Evolutionary conservation across 2,888 invertebrate species (phyloP), one percentile per base, ranked within the genome.

Genomic region (Nomada flava): DNA sequence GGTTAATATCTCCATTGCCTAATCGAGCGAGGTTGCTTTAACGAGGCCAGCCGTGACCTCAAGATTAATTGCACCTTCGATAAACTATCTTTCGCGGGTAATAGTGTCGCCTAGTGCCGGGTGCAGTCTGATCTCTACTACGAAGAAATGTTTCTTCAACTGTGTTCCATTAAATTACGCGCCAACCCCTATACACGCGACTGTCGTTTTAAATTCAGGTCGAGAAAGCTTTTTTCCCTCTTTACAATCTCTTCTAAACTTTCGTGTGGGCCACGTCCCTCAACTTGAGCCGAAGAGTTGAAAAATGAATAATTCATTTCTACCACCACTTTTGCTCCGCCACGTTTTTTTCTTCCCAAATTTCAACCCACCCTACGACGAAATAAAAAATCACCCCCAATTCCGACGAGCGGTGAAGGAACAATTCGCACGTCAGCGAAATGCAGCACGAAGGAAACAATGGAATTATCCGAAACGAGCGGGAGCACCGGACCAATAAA

Each of bases 51-150:
- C 62, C 55, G 52, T 57, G 72, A 65, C 23, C 65, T 64, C 53
- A 23, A 26, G 23, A 80, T 83, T 73, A 73, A 76, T 83, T 82
- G 59, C 55, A 57, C 62, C 26, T 23, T 62, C 74, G 68, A 67
- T 74, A 70, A 70, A 69, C 64, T 57, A 42, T 62, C 53, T 26
- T 0, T 47, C 10, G 36, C 55, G 20, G 15, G 18, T 50, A 69
- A 78, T 42, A 50, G 50, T 7, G 7, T 36, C 63, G 4, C 26
- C 44, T 4, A 36, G 15, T n/a, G n/a, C n/a, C 11, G 23, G 36
- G n/a, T 50, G 53, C 53, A 53, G 7, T 20, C 53, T 10, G 53
- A 13, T 2, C 57, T 13, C 23, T 4, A 26, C 57, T 13, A 0
- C n/a, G 5, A 57, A 47, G 15, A 47, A 7, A 47, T 50, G 15